Conservation (phyloP, 2,797 vertebrate species). For the Leptodactylus fallax region DNA sequence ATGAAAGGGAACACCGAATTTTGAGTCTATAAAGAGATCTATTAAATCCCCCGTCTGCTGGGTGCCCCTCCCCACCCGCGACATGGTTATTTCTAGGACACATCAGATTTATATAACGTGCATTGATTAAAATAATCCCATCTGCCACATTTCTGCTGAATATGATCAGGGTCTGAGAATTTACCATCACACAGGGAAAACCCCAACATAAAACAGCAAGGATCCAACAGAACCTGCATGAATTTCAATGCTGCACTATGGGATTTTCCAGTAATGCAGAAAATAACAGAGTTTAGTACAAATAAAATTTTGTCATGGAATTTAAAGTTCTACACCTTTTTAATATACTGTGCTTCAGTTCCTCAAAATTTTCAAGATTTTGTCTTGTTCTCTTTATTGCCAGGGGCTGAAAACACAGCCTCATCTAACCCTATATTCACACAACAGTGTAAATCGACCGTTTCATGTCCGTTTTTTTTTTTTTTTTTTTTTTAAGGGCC, state of each 20-base stretch:
- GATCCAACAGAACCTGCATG: neutral
- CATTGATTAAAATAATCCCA: neutral
- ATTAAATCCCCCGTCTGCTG: conserved; percentile 1
- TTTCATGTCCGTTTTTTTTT: too few species aligned
- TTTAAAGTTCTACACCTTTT: too few species aligned
- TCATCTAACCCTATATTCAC: too few species aligned
- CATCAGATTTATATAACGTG: neutral
- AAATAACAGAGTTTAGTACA: too few species aligned
- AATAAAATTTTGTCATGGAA: too few species aligned
- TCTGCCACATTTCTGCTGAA: neutral
- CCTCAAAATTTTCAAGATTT: too few species aligned
- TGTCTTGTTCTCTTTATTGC: too few species aligned
- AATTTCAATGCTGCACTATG: neutral
- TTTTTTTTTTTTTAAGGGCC: too few species aligned
- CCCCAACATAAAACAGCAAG: neutral
- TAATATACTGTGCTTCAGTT: too few species aligned
- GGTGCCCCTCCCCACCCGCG: neutral
- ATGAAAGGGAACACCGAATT: conserved; percentile 10
- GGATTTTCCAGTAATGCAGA: too few species aligned
- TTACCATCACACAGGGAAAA: neutral
- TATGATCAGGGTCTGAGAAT: neutral
- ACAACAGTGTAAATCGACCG: too few species aligned
- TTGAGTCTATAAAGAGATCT: neutral
- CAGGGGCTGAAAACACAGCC: too few species aligned
- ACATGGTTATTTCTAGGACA: conserved; percentile 23